Evolutionary conservation across 2,888 invertebrate genomes (phyloP).

Genomic region (Megaustenia siamemsis): DNA sequence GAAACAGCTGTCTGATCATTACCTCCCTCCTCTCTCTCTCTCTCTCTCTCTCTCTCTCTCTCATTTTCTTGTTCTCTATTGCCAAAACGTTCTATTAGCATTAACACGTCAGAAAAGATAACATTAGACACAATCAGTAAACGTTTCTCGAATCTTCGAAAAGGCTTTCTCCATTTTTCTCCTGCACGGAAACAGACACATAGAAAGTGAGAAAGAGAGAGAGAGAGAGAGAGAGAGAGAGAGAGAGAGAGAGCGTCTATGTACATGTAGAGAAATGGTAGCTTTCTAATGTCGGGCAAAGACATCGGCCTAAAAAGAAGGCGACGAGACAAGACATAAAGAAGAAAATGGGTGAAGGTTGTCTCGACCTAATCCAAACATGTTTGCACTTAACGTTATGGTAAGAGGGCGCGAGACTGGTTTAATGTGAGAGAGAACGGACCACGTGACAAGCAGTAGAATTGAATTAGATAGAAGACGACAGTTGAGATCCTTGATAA

Average conservation of each 20-base stretch:
- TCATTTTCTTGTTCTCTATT: not conserved
- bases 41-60: not conserved
- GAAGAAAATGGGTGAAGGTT: not conserved
- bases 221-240: conserved; percentile 2
- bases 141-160: not conserved
- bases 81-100: not conserved
- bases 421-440: not conserved
- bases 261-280: not conserved
- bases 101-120: not conserved
- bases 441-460: no score
- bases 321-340: not conserved
- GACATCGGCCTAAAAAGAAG: not conserved
- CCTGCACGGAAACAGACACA: not conserved
- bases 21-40: not conserved
- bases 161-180: not conserved
- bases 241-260: not conserved
- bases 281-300: not conserved
- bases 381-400: not conserved
- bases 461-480: no score
- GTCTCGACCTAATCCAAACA: not conserved
- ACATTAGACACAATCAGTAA: not conserved
- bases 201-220: not conserved
- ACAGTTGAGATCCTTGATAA: no score
- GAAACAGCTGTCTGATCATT: not conserved
- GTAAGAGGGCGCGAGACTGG: not conserved